phyloP scores from a whole-genome alignment of 2,113 vertebrate species.

The Tragelaphus buxtoni region DNA sequence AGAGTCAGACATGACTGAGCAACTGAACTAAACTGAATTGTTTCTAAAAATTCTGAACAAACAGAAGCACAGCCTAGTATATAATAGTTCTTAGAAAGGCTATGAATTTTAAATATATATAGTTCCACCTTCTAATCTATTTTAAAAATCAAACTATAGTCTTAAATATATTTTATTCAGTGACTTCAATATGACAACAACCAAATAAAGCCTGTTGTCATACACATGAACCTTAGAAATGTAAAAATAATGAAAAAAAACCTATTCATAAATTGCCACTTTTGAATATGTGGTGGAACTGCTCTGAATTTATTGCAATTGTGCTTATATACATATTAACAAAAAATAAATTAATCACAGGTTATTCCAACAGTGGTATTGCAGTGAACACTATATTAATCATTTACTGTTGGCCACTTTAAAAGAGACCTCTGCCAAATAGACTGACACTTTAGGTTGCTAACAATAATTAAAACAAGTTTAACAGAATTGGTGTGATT shows the following conservation, averaged over 20 bases:
- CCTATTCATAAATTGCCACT: slow-evolving; percentile 13
- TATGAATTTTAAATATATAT: neutral
- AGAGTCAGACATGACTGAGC: neutral
- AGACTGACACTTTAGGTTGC: slow-evolving; percentile 10
- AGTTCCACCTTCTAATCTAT: neutral
- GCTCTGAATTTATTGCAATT: slow-evolving; percentile 39
- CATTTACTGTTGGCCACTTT: slow-evolving; percentile 48
- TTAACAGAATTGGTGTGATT: neutral
- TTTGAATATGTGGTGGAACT: neutral
- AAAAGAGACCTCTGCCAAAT: slow-evolving; percentile 42
- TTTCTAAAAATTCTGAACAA: neutral
- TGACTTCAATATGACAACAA: neutral
- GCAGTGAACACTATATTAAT: slow-evolving; percentile 25
- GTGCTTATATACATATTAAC: neutral
- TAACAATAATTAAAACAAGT: slow-evolving; percentile 27
- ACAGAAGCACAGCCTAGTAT: neutral
- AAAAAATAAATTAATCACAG: slow-evolving; percentile 37
- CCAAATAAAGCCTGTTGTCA: neutral
- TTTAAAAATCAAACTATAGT: neutral
- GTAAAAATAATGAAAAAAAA: neutral
- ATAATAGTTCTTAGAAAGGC: neutral
- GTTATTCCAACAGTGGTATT: slow-evolving; percentile 26
- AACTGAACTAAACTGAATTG: neutral
- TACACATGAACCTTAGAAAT: neutral
- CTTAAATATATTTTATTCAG: neutral